phyloP scores from a whole-genome alignment of 2,113 vertebrate genomes.

The Petrocephalus zakoni region DNA sequence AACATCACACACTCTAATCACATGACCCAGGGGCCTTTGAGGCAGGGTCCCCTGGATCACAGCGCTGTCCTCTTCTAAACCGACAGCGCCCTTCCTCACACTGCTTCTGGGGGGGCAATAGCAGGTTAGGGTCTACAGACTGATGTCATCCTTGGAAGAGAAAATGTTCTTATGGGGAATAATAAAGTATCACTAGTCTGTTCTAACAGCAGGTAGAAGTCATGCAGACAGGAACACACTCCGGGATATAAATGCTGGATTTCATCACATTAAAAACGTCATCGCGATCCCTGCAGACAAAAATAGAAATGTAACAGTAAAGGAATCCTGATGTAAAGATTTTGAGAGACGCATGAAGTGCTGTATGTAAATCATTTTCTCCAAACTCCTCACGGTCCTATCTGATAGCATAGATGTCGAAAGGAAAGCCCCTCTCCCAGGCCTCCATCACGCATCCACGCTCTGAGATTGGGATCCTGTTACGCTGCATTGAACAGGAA shows the following conservation, averaged over 20 bases:
- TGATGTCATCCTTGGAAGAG: background rate
- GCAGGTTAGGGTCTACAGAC: background rate
- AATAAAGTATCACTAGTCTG: background rate
- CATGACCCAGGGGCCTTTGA: background rate
- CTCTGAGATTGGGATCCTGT: background rate
- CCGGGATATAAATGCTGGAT: background rate
- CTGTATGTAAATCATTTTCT: background rate
- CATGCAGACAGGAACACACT: background rate
- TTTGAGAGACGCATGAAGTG: background rate
- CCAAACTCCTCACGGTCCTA: background rate
- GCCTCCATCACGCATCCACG: background rate
- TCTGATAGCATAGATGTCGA: background rate
- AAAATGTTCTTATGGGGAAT: background rate
- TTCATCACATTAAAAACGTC: background rate
- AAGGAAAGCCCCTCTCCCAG: background rate
- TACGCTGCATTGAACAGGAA: background rate
- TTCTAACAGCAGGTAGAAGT: background rate
- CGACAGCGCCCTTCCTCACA: background rate
- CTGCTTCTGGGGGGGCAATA: background rate
- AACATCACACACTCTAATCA: too few species aligned
- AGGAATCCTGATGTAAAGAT: background rate
- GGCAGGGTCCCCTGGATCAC: background rate
- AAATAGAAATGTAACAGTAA: background rate
- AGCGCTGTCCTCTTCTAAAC: background rate
- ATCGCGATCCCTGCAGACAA: background rate